Percentiles rank a stretch among this genome's conserved stretches.
Conservation (phyloP, 2,797 vertebrate species). For the Parauchenoglanis punctatus region DNA sequence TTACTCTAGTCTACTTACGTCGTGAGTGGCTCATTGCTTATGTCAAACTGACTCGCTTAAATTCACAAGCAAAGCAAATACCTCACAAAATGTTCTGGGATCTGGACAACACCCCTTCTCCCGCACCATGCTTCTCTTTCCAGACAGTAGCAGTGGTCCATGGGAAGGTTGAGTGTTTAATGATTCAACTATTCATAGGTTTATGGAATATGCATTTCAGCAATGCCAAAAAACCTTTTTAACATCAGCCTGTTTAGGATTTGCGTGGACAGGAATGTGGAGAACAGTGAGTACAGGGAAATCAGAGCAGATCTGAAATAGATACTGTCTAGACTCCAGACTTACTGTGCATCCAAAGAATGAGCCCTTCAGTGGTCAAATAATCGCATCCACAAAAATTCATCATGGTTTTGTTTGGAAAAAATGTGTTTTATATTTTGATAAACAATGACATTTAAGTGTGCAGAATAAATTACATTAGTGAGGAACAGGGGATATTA, state of each 20-base stretch:
- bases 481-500: neutral
- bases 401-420: neutral
- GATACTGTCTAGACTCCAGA: constrained; percentile 22
- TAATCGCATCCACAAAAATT: constrained; percentile 12
- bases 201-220: constrained; percentile 35
- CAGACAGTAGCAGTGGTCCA: constrained; percentile 48
- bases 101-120: constrained; percentile 8
- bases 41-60: neutral
- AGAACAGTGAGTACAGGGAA: constrained; percentile 42
- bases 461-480: neutral
- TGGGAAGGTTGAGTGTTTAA: constrained; percentile 26
- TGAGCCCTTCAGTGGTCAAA: neutral
- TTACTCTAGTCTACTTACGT: neutral
- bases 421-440: neutral
- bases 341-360: constrained; percentile 32
- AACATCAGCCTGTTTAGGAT: constrained; percentile 42
- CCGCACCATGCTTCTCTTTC: neutral
- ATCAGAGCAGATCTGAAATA: constrained; percentile 23
- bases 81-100: constrained; percentile 54
- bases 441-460: neutral
- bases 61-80: constrained; percentile 32
- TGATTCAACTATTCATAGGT: constrained; percentile 21
- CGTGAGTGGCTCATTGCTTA: neutral
- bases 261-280: constrained; percentile 51
- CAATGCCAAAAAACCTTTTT: constrained; percentile 52